Conservation (phyloP, 2,113 vertebrate species). For the Calcarius ornatus region DNA sequence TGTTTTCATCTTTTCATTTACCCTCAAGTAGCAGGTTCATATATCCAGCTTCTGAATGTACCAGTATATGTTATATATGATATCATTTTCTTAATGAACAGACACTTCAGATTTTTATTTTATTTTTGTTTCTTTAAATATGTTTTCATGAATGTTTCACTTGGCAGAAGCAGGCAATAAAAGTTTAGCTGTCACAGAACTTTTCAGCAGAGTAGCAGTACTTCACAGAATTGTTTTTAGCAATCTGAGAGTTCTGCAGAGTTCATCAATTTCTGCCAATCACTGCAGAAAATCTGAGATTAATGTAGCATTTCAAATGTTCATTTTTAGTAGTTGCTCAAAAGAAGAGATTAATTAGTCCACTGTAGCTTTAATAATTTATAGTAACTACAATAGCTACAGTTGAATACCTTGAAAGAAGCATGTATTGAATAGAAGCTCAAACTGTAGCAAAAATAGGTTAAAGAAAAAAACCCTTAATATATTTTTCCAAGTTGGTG, state of each 20-base stretch:
- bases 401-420: not conserved
- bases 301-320: not conserved
- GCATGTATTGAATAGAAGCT: not conserved
- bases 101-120: not conserved
- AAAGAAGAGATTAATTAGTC: not conserved
- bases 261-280: not conserved
- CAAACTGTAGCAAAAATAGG: not conserved
- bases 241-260: not conserved
- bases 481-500: not conserved
- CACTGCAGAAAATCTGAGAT: not conserved
- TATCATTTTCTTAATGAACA: not conserved
- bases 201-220: not conserved
- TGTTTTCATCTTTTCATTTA: not conserved
- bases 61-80: not conserved
- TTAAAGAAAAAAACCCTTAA: not conserved
- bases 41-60: not conserved
- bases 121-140: not conserved
- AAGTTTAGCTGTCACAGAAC: not conserved
- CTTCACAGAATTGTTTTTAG: not conserved
- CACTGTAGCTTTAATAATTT: not conserved
- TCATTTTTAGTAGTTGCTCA: not conserved
- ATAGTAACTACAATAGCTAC: not conserved
- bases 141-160: not conserved
- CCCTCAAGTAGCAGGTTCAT: not conserved
- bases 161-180: not conserved